Percentiles rank a stretch among this genome's conserved stretches.
phyloP scores from a whole-genome alignment of 2,888 invertebrate species.

The Callyntrura guangdongensis region DNA sequence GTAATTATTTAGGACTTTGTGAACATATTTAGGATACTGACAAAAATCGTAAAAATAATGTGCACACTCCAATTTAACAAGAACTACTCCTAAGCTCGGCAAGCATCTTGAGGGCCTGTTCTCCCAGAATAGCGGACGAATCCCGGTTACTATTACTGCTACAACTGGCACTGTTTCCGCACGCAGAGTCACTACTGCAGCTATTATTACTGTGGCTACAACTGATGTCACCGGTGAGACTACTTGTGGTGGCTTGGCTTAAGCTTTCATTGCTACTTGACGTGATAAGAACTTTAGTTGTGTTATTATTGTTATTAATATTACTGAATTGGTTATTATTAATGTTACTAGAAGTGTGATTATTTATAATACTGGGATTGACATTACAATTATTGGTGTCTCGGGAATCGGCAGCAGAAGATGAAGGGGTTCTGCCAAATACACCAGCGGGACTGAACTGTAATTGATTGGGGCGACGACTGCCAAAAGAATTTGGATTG shows the following conservation, averaged over 20 bases:
- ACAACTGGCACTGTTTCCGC: too few relatives aligned
- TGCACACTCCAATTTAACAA: slow-evolving; percentile 81
- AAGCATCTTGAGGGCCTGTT: slow-evolving; percentile 84
- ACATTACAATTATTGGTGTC: slow-evolving; percentile 57
- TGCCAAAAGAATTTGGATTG: slow-evolving; percentile 67
- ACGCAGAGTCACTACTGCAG: slow-evolving; percentile 72
- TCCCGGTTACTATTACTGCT: too few relatives aligned
- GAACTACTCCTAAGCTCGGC: slow-evolving; percentile 84
- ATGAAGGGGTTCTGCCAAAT: neutral
- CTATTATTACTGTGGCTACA: slow-evolving; percentile 71
- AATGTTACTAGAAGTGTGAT: too few relatives aligned
- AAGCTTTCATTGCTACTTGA: slow-evolving; percentile 83
- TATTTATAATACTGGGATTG: slow-evolving; percentile 68
- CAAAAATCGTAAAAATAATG: slow-evolving; percentile 16
- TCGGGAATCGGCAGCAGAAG: slow-evolving; percentile 44
- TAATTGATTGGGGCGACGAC: slow-evolving; percentile 74
- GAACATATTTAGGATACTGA: neutral
- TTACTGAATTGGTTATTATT: too few relatives aligned
- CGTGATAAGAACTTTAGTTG: slow-evolving; percentile 84
- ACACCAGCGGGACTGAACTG: slow-evolving; percentile 57
- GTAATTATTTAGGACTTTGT: neutral
- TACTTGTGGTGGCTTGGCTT: slow-evolving; percentile 74
- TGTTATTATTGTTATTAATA: slow-evolving; percentile 78
- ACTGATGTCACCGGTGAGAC: slow-evolving; percentile 70
- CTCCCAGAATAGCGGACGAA: slow-evolving; percentile 82